Evolutionary conservation across 2,888 invertebrate genomes (phyloP).

Genomic region (Andrena bicolor): DNA sequence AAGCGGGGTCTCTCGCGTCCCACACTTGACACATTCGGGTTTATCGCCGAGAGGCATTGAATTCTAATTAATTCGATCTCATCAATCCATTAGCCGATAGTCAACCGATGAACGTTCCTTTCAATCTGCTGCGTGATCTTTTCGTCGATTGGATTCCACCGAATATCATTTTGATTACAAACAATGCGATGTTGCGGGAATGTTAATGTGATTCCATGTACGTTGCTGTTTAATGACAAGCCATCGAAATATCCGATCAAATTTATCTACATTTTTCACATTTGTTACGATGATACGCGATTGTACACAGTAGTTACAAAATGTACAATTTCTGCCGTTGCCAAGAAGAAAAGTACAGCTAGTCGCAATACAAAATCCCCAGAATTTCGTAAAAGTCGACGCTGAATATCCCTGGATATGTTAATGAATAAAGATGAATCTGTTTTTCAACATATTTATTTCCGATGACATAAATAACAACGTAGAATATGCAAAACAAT

Average conservation of each 20-base stretch:
- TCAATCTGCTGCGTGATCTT: slow-evolving; percentile 37
- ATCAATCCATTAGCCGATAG: slow-evolving; percentile 29
- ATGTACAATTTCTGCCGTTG: not conserved
- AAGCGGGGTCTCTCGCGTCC: slow-evolving; percentile 89
- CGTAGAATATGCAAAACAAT: slow-evolving; percentile 51
- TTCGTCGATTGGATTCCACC: slow-evolving; percentile 24
- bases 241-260: not conserved
- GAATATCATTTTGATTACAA: slow-evolving; percentile 35
- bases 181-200: slow-evolving; percentile 1
- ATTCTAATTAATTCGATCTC: slow-evolving; percentile 36
- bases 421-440: slow-evolving; percentile 10
- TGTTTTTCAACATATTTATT: slow-evolving; percentile 24
- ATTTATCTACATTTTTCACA: slow-evolving; percentile 21
- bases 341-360: slow-evolving; percentile 16
- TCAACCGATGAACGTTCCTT: slow-evolving; percentile 32
- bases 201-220: not conserved
- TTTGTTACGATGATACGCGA: not conserved
- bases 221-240: not conserved
- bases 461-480: slow-evolving; percentile 45
- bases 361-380: slow-evolving; percentile 38
- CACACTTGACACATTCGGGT: slow-evolving; percentile 90
- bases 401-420: not conserved
- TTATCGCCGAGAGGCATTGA: slow-evolving; percentile 86
- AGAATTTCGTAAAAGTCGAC: slow-evolving; percentile 1
- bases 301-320: slow-evolving; percentile 13